These are phyloP conservation scores for Macaria notata DNA, from an alignment of 2,888 invertebrate species.

Conservation along the genomic window DNA sequence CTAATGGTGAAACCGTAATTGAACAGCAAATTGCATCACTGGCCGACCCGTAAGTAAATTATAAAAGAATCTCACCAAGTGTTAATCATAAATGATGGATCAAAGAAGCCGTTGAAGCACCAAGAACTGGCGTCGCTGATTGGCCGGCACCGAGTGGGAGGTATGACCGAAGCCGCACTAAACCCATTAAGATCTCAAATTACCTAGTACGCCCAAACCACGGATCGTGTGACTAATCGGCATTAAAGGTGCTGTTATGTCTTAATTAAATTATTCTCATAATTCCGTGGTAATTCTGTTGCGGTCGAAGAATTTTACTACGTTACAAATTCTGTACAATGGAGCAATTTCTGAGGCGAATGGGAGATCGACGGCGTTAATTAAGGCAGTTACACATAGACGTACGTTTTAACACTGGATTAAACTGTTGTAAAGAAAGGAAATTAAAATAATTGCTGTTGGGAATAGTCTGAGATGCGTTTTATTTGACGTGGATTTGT, in stretches of 20 bases:
- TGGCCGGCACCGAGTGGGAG: slow-evolving; percentile 69
- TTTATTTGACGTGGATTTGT: slow-evolving; percentile 6
- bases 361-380: slow-evolving; percentile 66
- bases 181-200: slow-evolving; percentile 76
- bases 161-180: slow-evolving; percentile 67
- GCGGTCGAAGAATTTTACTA: slow-evolving; percentile 69
- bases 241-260: slow-evolving; percentile 76
- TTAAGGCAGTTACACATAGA: slow-evolving; percentile 61
- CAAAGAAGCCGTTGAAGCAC: slow-evolving; percentile 65
- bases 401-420: slow-evolving; percentile 48
- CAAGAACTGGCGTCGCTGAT: slow-evolving; percentile 50
- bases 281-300: slow-evolving; percentile 65
- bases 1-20: slow-evolving; percentile 37
- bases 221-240: slow-evolving; percentile 79
- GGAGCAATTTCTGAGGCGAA: slow-evolving; percentile 69
- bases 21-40: slow-evolving; percentile 37
- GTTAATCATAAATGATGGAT: slow-evolving; percentile 60
- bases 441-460: slow-evolving; percentile 25
- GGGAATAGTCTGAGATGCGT: slow-evolving; percentile 16
- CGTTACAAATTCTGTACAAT: slow-evolving; percentile 76
- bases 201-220: slow-evolving; percentile 76
- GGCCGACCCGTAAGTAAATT: slow-evolving; percentile 39
- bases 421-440: slow-evolving; percentile 33
- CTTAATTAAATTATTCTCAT: slow-evolving; percentile 79
- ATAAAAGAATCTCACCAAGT: slow-evolving; percentile 59